Percentiles rank a stretch among this genome's conserved stretches.
phyloP scores from a whole-genome alignment of 2,113 vertebrate genomes.

The Pseudopipra pipra region DNA sequence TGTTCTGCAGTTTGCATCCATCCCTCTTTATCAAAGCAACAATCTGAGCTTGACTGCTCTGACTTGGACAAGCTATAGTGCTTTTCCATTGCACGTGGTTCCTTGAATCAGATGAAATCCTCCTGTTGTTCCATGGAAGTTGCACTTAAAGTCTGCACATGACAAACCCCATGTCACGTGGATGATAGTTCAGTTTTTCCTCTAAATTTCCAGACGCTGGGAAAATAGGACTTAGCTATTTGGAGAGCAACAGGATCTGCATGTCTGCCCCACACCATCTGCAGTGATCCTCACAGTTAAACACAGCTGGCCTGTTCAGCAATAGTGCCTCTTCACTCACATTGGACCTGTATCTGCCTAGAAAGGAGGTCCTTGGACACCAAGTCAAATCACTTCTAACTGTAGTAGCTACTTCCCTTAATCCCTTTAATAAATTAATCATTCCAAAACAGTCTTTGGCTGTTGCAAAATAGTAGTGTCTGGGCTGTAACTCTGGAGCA shows the following conservation, averaged over 20 bases:
- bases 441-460: background rate
- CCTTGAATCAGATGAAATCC: background rate
- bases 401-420: background rate
- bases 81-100: background rate
- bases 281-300: background rate
- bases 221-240: background rate
- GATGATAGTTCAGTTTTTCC: background rate
- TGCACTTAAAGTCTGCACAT: background rate
- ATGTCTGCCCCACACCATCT: background rate
- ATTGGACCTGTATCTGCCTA: background rate
- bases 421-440: background rate
- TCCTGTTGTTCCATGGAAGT: background rate
- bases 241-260: background rate
- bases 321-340: background rate
- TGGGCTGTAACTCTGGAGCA: background rate
- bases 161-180: background rate
- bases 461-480: background rate
- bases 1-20: background rate
- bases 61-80: background rate
- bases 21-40: background rate
- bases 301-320: background rate
- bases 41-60: background rate
- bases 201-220: background rate
- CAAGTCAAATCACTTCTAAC: fast-evolving
- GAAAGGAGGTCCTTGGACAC: background rate